These are phyloP conservation scores for Melopsittacus undulatus DNA, from an alignment of 2,797 vertebrate species.

Conservation along the genomic window DNA sequence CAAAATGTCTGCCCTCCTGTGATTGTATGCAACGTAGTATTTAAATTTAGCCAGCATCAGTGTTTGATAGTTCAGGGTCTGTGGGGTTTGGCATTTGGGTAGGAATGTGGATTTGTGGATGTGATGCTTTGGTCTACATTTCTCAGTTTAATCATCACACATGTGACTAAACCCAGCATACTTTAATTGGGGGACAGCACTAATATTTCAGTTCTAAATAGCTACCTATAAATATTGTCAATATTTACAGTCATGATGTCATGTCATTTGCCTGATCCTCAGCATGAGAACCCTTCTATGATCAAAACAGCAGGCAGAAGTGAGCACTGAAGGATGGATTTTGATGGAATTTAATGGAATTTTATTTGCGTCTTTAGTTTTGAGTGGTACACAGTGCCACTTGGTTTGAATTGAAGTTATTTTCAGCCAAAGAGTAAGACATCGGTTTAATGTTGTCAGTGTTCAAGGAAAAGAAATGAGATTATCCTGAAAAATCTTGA, in stretches of 20 bases:
- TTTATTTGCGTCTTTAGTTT: background rate
- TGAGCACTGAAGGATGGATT: background rate
- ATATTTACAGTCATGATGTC: background rate
- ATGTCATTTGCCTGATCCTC: background rate
- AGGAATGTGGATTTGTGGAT: background rate
- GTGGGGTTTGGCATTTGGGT: background rate
- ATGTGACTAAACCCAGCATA: background rate
- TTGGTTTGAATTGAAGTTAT: conserved; percentile 13
- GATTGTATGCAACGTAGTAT: background rate
- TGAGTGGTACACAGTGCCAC: background rate
- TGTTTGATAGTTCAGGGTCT: background rate
- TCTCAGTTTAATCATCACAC: background rate
- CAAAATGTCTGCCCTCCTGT: background rate
- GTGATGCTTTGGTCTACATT: background rate
- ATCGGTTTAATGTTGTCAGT: background rate
- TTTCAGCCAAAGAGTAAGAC: background rate
- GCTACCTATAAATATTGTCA: background rate
- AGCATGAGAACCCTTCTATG: background rate
- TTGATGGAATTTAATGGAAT: background rate
- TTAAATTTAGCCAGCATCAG: background rate
- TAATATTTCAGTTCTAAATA: background rate
- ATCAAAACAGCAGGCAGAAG: background rate
- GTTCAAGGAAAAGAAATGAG: background rate
- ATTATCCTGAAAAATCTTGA: conserved; percentile 2
- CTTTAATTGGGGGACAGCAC: background rate